Base-by-base conservation (phyloP, 2,113 vertebrate species). In the Ophthalmotilapia sp. region DNA sequence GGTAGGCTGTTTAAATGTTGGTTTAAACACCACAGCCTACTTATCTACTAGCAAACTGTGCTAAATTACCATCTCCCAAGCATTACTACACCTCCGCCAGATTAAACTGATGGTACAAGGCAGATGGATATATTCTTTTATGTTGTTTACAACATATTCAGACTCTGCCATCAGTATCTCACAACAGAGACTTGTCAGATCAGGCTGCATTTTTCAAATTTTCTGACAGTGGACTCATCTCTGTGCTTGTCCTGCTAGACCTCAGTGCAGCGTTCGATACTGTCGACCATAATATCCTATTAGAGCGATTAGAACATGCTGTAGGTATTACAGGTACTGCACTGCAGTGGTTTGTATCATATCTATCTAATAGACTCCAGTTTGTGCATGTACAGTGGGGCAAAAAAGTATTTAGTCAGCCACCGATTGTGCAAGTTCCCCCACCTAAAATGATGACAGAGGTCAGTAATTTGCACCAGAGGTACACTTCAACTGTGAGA, bases 301-400 rank as follows among this genome's bases (percentile, higher is more conserved):
- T 60, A 60, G 7, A 31, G 7, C 7, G 14, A 58, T 58, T 58
- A 31, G 14, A 60, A 6, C 26, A 3, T 2, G 56, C 3, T 58
- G 14, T 2, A 31, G 26, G 13, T 58, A 0, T 29, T 58, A 29
- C 13, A 58, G 13, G 55, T 29, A 29, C 0, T 58, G 7, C 0
- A 0, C 23, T 56, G 23, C 55, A 56, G 54, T 29, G 12, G 12
- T 56, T 56, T 56, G 23, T 26, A 26, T 56, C 54, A 55, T 55
- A 56, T 56, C 21, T 55, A 5, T 5, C 55, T 56, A 29, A 29
- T 1, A 29, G 23, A 29, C 7, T 29, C 23, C 13, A 29, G 0
- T 58, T 58, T 58, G 55, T 58, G 0, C 23, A 9, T 58, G 4
- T 56, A 58, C n/a, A n/a, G n/a, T n/a, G n/a, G n/a, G n/a, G n/a